Base-by-base conservation (phyloP, 2,113 vertebrate genomes). In the Psittacula cyanocephala region DNA sequence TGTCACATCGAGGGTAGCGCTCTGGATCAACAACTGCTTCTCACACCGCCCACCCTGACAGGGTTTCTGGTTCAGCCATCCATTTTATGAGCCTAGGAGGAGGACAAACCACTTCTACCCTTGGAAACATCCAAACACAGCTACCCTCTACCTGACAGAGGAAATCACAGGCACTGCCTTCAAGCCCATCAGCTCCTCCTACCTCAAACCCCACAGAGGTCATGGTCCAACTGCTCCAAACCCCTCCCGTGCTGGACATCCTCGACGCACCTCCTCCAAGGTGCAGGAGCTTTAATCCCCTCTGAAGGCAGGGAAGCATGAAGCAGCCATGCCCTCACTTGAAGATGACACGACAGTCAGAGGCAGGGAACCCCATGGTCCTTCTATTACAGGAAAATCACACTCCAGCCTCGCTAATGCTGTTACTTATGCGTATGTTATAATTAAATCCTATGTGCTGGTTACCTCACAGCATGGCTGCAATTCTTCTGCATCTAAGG, bases 361-460 rank as follows among this genome's bases (percentile, higher is more conserved):
- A 75, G 92, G 52, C 91, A 72, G 84, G 94, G 83, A 97, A 78
- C 93, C 97, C 97, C 3, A 91, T 47, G 19, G 96, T 89, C 94
- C 88, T 90, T 55, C 96, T 67, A 94, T 96, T 93, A 90, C 83
- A 8, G 60, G 88, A 78, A 93, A 94, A 95, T 78, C 88, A 43
- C 18, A 59, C 96, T 95, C 69, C 89, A 95, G 93, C 95, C 62
- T 92, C 29, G 3, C 95, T 53, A 85, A 85, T 57, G 11, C 93
- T 96, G 95, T 97, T 89, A 94, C 83, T 64, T 72, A 88, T 68
- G 85, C 47, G 91, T 64, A 25, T 94, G 70, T 84, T 96, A 81
- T 97, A 98, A 98, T 98, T 98, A 98, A 97, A 98, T 96, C 59
- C 94, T 81, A 83, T 96, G 97, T 98, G 97, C 95, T 43, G 43